These are phyloP conservation scores for Heliangelus exortis DNA, from an alignment of 2,797 vertebrate species.

Conservation along the genomic window DNA sequence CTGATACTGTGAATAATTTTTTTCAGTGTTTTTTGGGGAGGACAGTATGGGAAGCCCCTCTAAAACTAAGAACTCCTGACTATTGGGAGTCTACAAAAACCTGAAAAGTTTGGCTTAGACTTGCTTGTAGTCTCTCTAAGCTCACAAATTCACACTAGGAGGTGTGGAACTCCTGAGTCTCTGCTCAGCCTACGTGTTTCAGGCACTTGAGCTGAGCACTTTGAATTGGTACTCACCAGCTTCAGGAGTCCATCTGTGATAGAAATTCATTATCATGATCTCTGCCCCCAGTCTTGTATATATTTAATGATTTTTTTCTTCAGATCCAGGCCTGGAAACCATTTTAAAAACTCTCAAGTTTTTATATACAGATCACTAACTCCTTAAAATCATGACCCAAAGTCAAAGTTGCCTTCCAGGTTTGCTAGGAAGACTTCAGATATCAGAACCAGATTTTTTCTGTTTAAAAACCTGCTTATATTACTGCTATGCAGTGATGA, in stretches of 20 bases:
- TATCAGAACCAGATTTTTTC: not conserved
- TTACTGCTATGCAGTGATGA: not conserved
- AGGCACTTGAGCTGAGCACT: not conserved
- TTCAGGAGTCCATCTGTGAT: not conserved
- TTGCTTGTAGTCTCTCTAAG: not conserved
- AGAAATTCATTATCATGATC: fast-evolving
- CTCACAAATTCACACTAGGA: not conserved
- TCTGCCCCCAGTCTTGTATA: not conserved
- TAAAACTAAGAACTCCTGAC: not conserved
- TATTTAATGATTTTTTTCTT: not conserved
- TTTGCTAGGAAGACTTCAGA: not conserved
- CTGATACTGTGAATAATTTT: not conserved
- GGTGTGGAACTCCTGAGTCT: not conserved
- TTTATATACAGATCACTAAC: not conserved
- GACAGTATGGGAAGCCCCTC: not conserved
- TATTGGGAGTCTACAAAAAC: not conserved
- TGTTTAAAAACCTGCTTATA: not conserved
- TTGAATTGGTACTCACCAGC: not conserved
- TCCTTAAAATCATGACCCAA: not conserved
- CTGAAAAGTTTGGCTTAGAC: not conserved
- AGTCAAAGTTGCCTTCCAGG: not conserved
- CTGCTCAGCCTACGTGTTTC: not conserved
- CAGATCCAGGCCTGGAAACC: not conserved
- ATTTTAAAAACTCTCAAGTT: not conserved
- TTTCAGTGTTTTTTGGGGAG: not conserved